A percentile compares a stretch with the other conserved stretches of the same genome.
phyloP scores from a whole-genome alignment of 1,140 invertebrate species.

The Gerris buenoi region DNA sequence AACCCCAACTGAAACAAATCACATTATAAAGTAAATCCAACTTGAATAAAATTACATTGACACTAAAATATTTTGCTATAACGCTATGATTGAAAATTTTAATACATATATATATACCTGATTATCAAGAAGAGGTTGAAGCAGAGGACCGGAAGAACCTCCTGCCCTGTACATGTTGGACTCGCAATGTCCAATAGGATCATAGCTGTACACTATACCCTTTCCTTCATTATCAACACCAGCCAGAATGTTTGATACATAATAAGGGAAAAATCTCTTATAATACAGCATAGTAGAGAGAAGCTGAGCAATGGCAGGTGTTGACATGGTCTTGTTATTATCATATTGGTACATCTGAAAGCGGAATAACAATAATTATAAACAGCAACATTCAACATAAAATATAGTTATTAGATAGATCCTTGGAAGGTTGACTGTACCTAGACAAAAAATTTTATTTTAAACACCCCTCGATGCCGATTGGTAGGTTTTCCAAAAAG shows the following conservation, averaged over 20 bases:
- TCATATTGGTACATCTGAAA: slow-evolving; percentile 86
- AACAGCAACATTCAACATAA: too few relatives aligned
- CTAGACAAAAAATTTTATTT: too few relatives aligned
- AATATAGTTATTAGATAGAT: too few relatives aligned
- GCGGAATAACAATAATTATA: slow-evolving; percentile 7
- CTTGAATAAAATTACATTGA: too few relatives aligned
- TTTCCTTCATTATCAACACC: slow-evolving; percentile 77
- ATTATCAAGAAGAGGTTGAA: slow-evolving; percentile 78
- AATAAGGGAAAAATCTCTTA: slow-evolving; percentile 97
- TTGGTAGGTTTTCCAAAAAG: too few relatives aligned
- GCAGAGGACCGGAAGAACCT: slow-evolving; percentile 63
- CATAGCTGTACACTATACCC: slow-evolving; percentile 88
- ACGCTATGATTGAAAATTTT: too few relatives aligned
- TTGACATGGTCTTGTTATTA: slow-evolving; percentile 85
- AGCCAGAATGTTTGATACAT: slow-evolving; percentile 86
- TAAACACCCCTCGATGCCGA: too few relatives aligned
- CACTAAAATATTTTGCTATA: too few relatives aligned
- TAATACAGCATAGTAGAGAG: slow-evolving; percentile 91
- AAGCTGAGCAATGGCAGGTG: slow-evolving; percentile 84
- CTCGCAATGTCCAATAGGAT: slow-evolving; percentile 91
- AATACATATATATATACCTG: too few relatives aligned
- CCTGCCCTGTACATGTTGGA: slow-evolving; percentile 59
- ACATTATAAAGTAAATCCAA: slow-evolving; percentile 1
- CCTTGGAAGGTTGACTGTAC: too few relatives aligned
- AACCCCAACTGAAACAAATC: slow-evolving; percentile 49